Base-by-base conservation (phyloP, 2,797 vertebrate species). In the Muraenolepis orangiensis region DNA sequence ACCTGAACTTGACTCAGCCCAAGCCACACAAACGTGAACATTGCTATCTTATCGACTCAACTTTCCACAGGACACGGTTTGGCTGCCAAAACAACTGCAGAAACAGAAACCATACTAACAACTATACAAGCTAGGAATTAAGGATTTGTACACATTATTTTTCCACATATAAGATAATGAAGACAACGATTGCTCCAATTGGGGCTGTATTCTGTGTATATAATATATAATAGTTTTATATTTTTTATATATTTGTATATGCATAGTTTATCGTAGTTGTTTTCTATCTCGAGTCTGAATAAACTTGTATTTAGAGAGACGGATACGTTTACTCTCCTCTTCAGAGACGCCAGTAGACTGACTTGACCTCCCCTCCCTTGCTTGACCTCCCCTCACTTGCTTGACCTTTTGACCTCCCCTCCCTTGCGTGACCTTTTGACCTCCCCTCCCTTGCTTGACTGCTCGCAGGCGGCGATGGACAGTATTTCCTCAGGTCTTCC, bases 401-500 rank as follows among this genome's bases (percentile, higher is more conserved):
- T n/a, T n/a, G n/a, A n/a, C n/a, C n/a, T n/a, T n/a, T 8, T 71
- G 36, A 72, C 72, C 46, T 20, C n/a, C n/a, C 77, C 87, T 78
- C 84, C 14, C 88, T 92, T 70, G 92, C 84, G 84, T 89, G 71
- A 64, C 57, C n/a, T n/a, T n/a, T 8, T 71, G 36, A 72, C 72
- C 46, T 20, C 87, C 76, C 77, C 87, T 78, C 84, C 14, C 88
- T 92, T 70, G 92, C 84, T 85, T 89, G 71, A 64, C 57, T 23
- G 16, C 84, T 66, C 90, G 81, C 90, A 96, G 96, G 94, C 91
- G 88, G 93, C 81, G 96, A 96, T 73, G 96, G 95, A 86, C 90
- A 94, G 36, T 98, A 96, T 89, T 99, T 98, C 93, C 94, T 98
- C 77, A 94, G 93, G 84, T 95, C 96, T 2, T 98, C 96, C 61